These are phyloP conservation scores for Drosophila rubida DNA, from an alignment of 2,888 invertebrate species.

Conservation along the genomic window DNA sequence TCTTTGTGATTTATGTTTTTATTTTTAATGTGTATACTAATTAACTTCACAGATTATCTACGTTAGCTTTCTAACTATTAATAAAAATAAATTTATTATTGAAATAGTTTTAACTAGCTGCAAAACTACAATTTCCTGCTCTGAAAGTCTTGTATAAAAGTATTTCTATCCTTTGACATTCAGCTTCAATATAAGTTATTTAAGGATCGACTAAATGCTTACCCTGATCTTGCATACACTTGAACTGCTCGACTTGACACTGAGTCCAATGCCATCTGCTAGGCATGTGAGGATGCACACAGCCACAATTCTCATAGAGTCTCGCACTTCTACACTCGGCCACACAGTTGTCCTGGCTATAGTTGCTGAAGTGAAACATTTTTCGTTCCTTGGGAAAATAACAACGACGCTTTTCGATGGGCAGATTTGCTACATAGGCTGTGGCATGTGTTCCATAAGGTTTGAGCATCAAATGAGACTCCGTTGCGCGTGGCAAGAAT, in stretches of 20 bases:
- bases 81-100: too few relatives aligned
- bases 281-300: constrained; percentile 87
- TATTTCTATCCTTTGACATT: not conserved
- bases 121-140: too few relatives aligned
- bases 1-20: too few relatives aligned
- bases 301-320: constrained; percentile 86
- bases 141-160: not conserved
- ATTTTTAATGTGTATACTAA: too few relatives aligned
- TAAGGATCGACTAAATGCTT: constrained; percentile 4
- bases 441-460: constrained; percentile 88
- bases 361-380: constrained; percentile 83
- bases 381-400: constrained; percentile 86
- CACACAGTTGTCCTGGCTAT: constrained; percentile 88
- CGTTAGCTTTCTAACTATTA: too few relatives aligned
- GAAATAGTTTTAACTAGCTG: too few relatives aligned
- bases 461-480: constrained; percentile 87
- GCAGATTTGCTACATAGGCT: constrained; percentile 84
- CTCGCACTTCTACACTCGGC: constrained; percentile 86
- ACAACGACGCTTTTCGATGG: constrained; percentile 86
- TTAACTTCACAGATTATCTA: too few relatives aligned
- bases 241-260: constrained; percentile 65
- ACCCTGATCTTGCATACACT: constrained; percentile 69
- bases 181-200: not conserved
- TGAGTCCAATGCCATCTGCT: constrained; percentile 64
- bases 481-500: constrained; percentile 85